Evolutionary conservation across 2,888 invertebrate species (phyloP).

Genomic region (Caenorhabditis afra): DNA sequence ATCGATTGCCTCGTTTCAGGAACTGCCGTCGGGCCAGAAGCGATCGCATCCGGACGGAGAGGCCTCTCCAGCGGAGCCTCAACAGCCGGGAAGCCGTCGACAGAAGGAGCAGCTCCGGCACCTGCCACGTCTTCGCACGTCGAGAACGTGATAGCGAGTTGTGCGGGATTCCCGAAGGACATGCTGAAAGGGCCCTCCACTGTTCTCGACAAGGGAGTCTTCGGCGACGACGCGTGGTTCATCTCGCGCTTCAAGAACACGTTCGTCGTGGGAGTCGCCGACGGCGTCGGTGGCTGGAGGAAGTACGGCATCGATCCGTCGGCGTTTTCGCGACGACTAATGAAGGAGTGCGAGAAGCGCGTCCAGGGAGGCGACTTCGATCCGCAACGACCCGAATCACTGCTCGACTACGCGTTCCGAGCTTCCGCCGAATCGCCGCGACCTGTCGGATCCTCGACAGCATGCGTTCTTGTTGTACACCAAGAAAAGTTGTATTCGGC

Average conservation of each 20-base stretch:
- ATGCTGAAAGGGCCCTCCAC: slow-evolving; percentile 76
- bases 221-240: slow-evolving; percentile 98
- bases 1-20: slow-evolving; percentile 19
- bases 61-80: slow-evolving; percentile 37
- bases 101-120: slow-evolving; percentile 38
- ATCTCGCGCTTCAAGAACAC: slow-evolving; percentile 87
- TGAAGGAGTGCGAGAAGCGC: slow-evolving; percentile 85
- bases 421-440: slow-evolving; percentile 72
- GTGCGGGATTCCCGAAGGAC: slow-evolving; percentile 78
- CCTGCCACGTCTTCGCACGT: slow-evolving; percentile 47
- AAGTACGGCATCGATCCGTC: slow-evolving; percentile 98
- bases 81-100: slow-evolving; percentile 34
- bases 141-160: slow-evolving; percentile 72
- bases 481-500: slow-evolving; percentile 94
- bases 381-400: slow-evolving; percentile 82
- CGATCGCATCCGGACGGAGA: slow-evolving; percentile 37
- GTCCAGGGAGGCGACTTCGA: slow-evolving; percentile 87
- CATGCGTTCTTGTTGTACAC: slow-evolving; percentile 94
- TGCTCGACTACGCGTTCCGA: slow-evolving; percentile 77
- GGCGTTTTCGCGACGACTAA: slow-evolving; percentile 93
- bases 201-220: slow-evolving; percentile 86
- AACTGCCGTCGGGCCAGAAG: slow-evolving; percentile 47
- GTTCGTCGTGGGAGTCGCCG: slow-evolving; percentile 97
- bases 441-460: slow-evolving; percentile 90
- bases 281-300: slow-evolving; percentile 98